A percentile compares a stretch with the other conserved stretches of the same genome.
Evolutionary conservation across 2,888 invertebrate genomes (phyloP).

Genomic region (Rhagonycha lutea): DNA sequence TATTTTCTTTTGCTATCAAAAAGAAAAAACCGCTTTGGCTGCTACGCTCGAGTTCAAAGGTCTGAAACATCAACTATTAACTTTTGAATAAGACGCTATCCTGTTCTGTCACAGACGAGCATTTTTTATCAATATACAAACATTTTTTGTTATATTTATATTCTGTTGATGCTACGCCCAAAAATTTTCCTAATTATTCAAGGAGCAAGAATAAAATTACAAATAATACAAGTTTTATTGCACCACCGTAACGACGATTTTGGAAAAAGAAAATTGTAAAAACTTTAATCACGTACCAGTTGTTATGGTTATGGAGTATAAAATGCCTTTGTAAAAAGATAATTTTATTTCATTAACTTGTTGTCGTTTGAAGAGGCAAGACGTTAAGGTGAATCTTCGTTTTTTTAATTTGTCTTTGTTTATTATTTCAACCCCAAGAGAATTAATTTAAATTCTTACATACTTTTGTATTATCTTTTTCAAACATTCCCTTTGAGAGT

Average conservation of each 20-base stretch:
- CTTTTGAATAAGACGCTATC: not conserved
- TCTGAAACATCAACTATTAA: not conserved
- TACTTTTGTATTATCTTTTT: not conserved
- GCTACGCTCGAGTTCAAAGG: not conserved
- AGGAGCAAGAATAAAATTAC: not conserved
- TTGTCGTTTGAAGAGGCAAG: not conserved
- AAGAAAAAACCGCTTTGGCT: not conserved
- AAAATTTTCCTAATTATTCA: not conserved
- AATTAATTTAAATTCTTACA: not conserved
- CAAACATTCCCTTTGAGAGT: not conserved
- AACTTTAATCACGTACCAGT: not conserved
- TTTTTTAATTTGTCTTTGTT: not conserved
- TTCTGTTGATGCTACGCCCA: not conserved
- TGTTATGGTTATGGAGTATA: too few relatives aligned
- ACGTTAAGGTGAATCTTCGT: not conserved
- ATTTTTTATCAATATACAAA: not conserved
- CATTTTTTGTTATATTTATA: not conserved
- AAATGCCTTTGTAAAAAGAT: not conserved
- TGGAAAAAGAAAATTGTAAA: not conserved
- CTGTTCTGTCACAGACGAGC: not conserved
- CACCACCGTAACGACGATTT: not conserved
- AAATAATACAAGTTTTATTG: not conserved
- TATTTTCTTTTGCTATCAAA: not conserved
- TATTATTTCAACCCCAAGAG: not conserved
- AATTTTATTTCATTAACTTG: not conserved